Base-by-base conservation (phyloP, 2,888 invertebrate genomes). In the Ophion ellenae region DNA sequence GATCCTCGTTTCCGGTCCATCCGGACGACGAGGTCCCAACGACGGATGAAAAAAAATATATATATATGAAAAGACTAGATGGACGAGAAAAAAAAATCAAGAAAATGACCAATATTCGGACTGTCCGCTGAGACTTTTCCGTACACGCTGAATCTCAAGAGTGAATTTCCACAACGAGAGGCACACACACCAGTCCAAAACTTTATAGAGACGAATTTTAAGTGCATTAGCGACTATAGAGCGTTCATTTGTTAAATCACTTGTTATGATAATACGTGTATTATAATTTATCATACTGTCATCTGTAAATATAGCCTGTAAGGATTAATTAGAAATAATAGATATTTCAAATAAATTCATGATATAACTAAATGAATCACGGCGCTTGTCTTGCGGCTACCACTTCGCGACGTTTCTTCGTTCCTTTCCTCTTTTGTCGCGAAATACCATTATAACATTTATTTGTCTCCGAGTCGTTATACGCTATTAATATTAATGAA, bases 301-400 rank as follows among this genome's bases (percentile, higher is more conserved):
- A 90, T 92, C 90, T 93, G 93, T 93, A 93, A 89, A 93, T 93
- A 93, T 93, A 93, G 92, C 83, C 87, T 88, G 85, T 93, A 92
- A 91, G 90, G 89, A 87, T 89, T 89, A 89, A 89, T 86, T 93
- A 93, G 92, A 89, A 89, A 88, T 91, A 92, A 90, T 93, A 93
- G 92, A 90, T 90, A 93, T 93, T 93, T 93, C 92, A 93, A 93
- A 93, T 93, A 93, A 93, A 93, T 92, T 92, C 92, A 92, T 91
- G 92, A 93, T 92, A 92, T 89, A 91, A 92, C 86, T 87, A 89
- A 90, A 85, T 84, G 66, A 77, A 75, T 88, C 61, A 10, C 24
- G 53, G 70, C n/a, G 80, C 59, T 10, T 67, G 14, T 36, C 17
- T 36, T 28, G 14, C 17, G 17, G 3, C n/a, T 7, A 67, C n/a